Evolutionary conservation across 2,797 vertebrate genomes (phyloP), one percentile per base, ranked within the genome.

Genomic region (Lutjanus campechanus): DNA sequence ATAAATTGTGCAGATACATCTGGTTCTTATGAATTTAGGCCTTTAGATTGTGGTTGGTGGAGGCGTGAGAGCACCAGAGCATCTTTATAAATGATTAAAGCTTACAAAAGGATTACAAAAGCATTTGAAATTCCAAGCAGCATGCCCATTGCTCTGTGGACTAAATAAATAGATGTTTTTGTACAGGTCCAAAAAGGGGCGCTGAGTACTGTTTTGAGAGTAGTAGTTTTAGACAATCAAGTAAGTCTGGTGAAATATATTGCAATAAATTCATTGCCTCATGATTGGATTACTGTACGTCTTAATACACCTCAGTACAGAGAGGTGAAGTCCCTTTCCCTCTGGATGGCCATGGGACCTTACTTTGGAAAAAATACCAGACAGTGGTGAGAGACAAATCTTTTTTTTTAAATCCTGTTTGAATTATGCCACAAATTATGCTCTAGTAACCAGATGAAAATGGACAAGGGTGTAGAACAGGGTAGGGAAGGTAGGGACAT

Each of bases 1-100:
- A 94, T 93, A 93, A 93, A 93, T 85, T 93, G 90, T 92, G 78
- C 66, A 20, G 69, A 90, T 90, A 90, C 93, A 95, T 95, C 89
- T 95, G 94, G 88, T 93, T 95, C 83, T 79, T 85, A 92, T 95
- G 83, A 93, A 89, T 89, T 84, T 62, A 79, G 63, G 40, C 66
- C 46, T 83, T 89, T 79, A 80, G 81, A 88, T 76, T 91, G 91
- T 83, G 90, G 89, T 67, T 84, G 73, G 58, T 61, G 69, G 84
- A 90, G 81, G 87, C 82, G 76, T 86, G 76, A 85, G 86, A 91
- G 90, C 73, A 79, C 75, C 73, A 77, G 73, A 82, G 64, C 64
- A 81, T 90, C 88, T 79, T 79, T 77, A 86, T 66, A 84, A 84
- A 91, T 81, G 76, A 87, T 81, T 89, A 86, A 89, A 77, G 82